Conservation (phyloP, 2,888 invertebrate species). For the Nudaria mundana region DNA sequence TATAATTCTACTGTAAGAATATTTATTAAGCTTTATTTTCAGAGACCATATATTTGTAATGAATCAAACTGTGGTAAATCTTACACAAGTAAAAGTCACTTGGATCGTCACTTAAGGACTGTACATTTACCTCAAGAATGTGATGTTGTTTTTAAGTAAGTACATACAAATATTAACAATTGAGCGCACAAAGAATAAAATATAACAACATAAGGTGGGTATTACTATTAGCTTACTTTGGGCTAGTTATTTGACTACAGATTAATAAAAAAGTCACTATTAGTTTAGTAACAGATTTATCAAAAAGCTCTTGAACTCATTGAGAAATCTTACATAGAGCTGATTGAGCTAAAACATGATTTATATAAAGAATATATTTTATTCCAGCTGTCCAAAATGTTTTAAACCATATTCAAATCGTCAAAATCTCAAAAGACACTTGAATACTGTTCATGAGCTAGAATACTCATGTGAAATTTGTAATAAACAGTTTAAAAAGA, state of each 20-base stretch:
- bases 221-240: too few species aligned
- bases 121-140: conserved; percentile 58
- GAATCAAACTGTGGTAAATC: conserved; percentile 81
- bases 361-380: too few species aligned
- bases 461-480: conserved; percentile 77
- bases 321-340: too few species aligned
- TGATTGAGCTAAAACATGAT: too few species aligned
- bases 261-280: too few species aligned
- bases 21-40: conserved; percentile 22
- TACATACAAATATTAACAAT: background rate
- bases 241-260: too few species aligned
- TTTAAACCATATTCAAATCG: conserved; percentile 70
- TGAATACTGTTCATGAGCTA: conserved; percentile 69
- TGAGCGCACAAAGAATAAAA: background rate
- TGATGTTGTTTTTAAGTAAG: conserved; percentile 56
- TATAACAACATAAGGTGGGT: background rate
- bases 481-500: conserved; percentile 75
- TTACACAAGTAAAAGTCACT: conserved; percentile 82
- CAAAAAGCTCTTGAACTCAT: too few species aligned
- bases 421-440: conserved; percentile 81
- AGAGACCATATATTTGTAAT: conserved; percentile 82
- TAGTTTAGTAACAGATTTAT: too few species aligned
- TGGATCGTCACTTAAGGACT: conserved; percentile 80
- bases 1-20: background rate
- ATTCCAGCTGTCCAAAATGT: conserved; percentile 71